Conservation (phyloP, 2,113 vertebrate species). For the Sinocyclocheilus maitianheensis region DNA sequence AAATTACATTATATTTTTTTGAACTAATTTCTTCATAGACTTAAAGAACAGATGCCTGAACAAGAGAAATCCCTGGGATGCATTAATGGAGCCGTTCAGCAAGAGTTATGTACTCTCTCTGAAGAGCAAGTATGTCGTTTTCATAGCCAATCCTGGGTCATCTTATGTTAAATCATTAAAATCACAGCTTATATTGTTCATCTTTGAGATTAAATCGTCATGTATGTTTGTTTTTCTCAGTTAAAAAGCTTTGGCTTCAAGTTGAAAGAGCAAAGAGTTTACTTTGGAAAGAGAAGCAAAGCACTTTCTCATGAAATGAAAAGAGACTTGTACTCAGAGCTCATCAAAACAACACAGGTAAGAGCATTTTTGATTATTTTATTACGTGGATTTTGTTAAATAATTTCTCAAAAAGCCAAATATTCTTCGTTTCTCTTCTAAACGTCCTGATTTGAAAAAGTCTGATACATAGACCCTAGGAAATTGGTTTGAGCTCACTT, state of each 20-base stretch:
- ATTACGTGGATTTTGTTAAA: not conserved
- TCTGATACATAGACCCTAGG: not conserved
- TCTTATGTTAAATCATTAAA: not conserved
- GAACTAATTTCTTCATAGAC: slow-evolving; percentile 54
- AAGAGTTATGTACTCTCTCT: slow-evolving; percentile 64
- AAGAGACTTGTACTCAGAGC: slow-evolving; percentile 64
- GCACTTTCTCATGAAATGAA: slow-evolving; percentile 72
- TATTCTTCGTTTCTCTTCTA: not conserved
- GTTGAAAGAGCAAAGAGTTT: slow-evolving; percentile 70
- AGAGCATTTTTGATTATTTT: slow-evolving; percentile 3
- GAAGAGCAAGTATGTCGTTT: slow-evolving; percentile 68
- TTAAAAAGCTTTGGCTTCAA: slow-evolving; percentile 68
- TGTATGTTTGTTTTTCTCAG: slow-evolving; percentile 57
- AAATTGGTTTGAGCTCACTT: not conserved
- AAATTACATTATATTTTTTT: not conserved
- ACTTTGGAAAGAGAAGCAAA: slow-evolving; percentile 73
- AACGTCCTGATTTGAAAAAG: not conserved
- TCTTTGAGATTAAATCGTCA: not conserved
- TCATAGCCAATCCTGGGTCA: not conserved
- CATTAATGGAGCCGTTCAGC: slow-evolving; percentile 68
- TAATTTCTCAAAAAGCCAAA: not conserved
- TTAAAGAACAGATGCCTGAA: slow-evolving; percentile 68
- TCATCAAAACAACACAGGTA: slow-evolving; percentile 66
- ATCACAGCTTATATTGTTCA: not conserved
- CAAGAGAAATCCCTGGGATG: slow-evolving; percentile 67